These are phyloP conservation scores for Hirtodrosophila confusa DNA, from an alignment of 2,888 invertebrate species.

Conservation along the genomic window DNA sequence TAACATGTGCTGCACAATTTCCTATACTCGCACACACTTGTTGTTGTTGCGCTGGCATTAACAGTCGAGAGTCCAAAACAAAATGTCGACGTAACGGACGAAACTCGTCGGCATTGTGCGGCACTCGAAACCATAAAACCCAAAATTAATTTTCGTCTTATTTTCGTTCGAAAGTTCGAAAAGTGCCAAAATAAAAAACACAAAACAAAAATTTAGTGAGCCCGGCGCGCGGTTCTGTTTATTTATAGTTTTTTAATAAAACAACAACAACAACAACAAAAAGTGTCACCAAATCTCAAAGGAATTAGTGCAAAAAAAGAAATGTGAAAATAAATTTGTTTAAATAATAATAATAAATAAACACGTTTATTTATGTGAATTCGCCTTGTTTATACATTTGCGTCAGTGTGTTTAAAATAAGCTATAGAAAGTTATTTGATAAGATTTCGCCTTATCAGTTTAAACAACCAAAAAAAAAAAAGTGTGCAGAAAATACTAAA, in stretches of 20 bases:
- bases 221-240: conserved; percentile 45
- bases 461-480: neutral
- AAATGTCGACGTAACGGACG: conserved; percentile 74
- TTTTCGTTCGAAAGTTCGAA: conserved; percentile 42
- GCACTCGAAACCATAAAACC: conserved; percentile 25
- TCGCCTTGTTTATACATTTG: conserved; percentile 18
- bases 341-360: conserved; percentile 26
- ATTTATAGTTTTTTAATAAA: conserved; percentile 46
- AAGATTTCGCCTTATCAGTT: conserved; percentile 42
- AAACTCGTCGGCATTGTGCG: conserved; percentile 55
- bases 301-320: conserved; percentile 32
- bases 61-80: conserved; percentile 69
- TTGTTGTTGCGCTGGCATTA: conserved; percentile 62
- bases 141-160: conserved; percentile 32
- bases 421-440: conserved; percentile 22
- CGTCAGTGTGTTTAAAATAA: conserved; percentile 11
- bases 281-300: conserved; percentile 22
- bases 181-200: conserved; percentile 51
- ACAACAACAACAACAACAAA: conserved; percentile 19
- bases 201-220: conserved; percentile 38
- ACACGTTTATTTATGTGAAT: conserved; percentile 1
- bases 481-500: conserved; percentile 21
- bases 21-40: conserved; percentile 39
- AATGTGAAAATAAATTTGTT: conserved; percentile 38
- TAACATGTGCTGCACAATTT: conserved; percentile 23